Evolutionary conservation across 1,140 invertebrate genomes (phyloP).

Genomic region (Papilio glaucus): DNA sequence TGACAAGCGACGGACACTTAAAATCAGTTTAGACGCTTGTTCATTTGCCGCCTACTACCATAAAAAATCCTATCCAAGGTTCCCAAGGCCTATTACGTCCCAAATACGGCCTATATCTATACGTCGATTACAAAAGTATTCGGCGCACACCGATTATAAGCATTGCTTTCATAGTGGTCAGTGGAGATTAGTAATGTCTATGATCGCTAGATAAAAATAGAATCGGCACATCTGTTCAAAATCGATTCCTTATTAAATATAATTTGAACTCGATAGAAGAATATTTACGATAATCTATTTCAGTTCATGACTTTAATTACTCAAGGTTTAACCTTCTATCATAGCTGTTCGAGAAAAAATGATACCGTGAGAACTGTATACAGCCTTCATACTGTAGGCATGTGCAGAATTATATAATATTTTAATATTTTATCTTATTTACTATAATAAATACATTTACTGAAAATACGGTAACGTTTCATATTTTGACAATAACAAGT

Average conservation of each 20-base stretch:
- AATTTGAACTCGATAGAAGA: conserved; percentile 1
- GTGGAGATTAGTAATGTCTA: background rate
- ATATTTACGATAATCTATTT: background rate
- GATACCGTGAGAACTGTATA: conserved; percentile 7
- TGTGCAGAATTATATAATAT: conserved; percentile 13
- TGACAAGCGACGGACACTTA: background rate
- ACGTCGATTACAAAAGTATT: background rate
- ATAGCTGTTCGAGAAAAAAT: conserved; percentile 19
- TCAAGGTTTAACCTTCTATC: conserved; percentile 8
- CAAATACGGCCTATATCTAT: background rate
- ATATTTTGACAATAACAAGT: too few relatives aligned
- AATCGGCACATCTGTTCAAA: background rate
- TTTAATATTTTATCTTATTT: background rate
- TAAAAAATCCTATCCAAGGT: background rate
- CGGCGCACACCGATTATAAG: background rate
- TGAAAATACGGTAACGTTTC: too few relatives aligned
- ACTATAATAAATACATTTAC: too few relatives aligned
- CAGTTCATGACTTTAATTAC: conserved; percentile 17
- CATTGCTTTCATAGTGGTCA: background rate
- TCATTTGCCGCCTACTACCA: background rate
- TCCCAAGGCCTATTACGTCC: background rate
- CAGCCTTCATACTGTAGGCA: background rate
- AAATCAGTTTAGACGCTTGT: background rate
- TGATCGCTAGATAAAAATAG: background rate
- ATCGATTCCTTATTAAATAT: conserved; percentile 13